phyloP scores from a whole-genome alignment of 2,888 invertebrate species.

The Calliphora vomitoria region DNA sequence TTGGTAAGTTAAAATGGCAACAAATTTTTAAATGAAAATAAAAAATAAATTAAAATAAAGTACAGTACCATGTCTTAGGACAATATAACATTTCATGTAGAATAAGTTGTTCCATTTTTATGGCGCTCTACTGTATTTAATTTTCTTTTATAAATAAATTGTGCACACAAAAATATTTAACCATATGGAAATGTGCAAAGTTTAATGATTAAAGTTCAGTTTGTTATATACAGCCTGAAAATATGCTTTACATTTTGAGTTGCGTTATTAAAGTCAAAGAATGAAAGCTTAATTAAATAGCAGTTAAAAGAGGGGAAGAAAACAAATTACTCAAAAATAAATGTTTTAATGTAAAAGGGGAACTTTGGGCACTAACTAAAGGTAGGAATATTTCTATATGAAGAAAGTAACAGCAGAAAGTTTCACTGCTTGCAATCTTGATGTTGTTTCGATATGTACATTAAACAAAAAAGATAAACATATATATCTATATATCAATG shows the following conservation, averaged over 20 bases:
- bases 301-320: neutral
- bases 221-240: conserved; percentile 32
- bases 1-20: conserved; percentile 42
- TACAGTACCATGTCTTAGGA: no score
- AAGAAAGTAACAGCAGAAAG: no score
- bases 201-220: conserved; percentile 51
- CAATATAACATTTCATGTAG: no score
- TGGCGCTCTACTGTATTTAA: neutral
- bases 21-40: conserved; percentile 18
- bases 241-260: conserved; percentile 44
- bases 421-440: no score
- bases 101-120: neutral
- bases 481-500: no score
- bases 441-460: no score
- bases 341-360: neutral
- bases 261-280: neutral
- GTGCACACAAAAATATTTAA: conserved; percentile 27
- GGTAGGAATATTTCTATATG: no score
- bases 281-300: conserved; percentile 35
- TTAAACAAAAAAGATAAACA: no score
- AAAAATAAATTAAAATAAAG: neutral
- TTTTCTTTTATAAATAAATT: neutral
- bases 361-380: no score
- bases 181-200: conserved; percentile 33
- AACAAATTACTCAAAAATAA: neutral